Conservation (phyloP, 2,888 invertebrate genomes). For the Metallyticus violacea region DNA sequence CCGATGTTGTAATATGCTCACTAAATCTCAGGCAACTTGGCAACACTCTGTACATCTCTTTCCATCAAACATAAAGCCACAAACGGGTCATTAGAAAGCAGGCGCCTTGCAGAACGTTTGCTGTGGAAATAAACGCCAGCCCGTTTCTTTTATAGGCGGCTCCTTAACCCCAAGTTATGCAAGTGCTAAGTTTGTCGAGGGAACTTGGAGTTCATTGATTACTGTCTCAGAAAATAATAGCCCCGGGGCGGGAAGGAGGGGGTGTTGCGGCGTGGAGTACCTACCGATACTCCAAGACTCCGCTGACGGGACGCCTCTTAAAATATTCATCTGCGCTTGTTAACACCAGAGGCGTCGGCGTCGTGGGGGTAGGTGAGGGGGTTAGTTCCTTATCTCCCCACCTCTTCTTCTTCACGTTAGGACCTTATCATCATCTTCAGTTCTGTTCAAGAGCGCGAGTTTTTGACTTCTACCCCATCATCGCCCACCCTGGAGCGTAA, state of each 20-base stretch:
- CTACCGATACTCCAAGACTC: too few species aligned
- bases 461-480: neutral
- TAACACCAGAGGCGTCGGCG: conserved; percentile 2
- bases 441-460: too few species aligned
- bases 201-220: conserved; percentile 4
- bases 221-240: conserved; percentile 22
- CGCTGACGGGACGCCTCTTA: conserved; percentile 9
- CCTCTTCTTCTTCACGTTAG: neutral
- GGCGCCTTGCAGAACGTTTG: neutral
- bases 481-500: neutral
- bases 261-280: too few species aligned
- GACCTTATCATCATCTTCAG: conserved; percentile 11
- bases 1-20: too few species aligned
- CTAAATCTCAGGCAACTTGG: too few species aligned
- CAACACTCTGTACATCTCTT: too few species aligned
- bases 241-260: neutral
- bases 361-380: neutral
- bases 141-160: neutral
- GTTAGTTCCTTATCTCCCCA: neutral
- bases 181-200: neutral
- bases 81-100: neutral
- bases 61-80: too few species aligned
- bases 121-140: neutral
- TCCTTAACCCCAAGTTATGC: neutral
- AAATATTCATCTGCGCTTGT: conserved; percentile 22